phyloP scores from a whole-genome alignment of 2,888 invertebrate genomes.

The Polia nebulosa region DNA sequence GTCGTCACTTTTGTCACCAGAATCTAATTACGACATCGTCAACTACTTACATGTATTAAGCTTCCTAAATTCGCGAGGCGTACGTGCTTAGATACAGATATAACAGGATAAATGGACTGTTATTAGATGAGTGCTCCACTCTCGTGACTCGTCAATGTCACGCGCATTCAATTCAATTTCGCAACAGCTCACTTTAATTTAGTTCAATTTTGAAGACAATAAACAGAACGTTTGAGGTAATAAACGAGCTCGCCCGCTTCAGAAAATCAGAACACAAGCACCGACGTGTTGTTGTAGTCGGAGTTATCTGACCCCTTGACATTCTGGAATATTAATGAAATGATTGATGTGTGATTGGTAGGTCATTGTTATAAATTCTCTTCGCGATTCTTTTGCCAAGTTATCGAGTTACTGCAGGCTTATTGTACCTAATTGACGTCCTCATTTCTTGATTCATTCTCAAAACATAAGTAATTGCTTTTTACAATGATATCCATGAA shows the following conservation, averaged over 20 bases:
- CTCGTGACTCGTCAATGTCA: slow-evolving; percentile 63
- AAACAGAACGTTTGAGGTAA: slow-evolving; percentile 65
- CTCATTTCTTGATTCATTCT: slow-evolving; percentile 5
- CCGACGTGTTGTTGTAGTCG: slow-evolving; percentile 29
- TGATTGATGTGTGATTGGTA: slow-evolving; percentile 27
- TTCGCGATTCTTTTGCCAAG: slow-evolving; percentile 5
- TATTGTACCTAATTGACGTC: slow-evolving; percentile 10
- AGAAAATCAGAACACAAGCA: slow-evolving; percentile 54
- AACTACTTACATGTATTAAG: slow-evolving; percentile 61
- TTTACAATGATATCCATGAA: slow-evolving; percentile 16
- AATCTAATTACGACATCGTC: slow-evolving; percentile 71
- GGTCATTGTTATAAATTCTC: slow-evolving; percentile 18
- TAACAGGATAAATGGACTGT: slow-evolving; percentile 42
- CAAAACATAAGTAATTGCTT: slow-evolving; percentile 8
- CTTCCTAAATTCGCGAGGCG: slow-evolving; percentile 49
- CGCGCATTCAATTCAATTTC: slow-evolving; percentile 72
- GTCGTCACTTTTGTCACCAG: slow-evolving; percentile 78
- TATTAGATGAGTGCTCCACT: slow-evolving; percentile 34
- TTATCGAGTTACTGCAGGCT: slow-evolving; percentile 25
- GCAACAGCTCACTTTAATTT: slow-evolving; percentile 73
- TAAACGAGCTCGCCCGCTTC: slow-evolving; percentile 36
- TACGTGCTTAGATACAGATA: slow-evolving; percentile 10
- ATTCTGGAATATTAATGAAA: slow-evolving; percentile 38
- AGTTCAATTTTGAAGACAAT: slow-evolving; percentile 73
- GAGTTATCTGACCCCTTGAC: slow-evolving; percentile 52